Percentiles rank a stretch among this genome's conserved stretches.
Evolutionary conservation across 35 echinoderm and acorn worm genomes (phyloP).

Genomic region (Nesometra sesokonis): DNA sequence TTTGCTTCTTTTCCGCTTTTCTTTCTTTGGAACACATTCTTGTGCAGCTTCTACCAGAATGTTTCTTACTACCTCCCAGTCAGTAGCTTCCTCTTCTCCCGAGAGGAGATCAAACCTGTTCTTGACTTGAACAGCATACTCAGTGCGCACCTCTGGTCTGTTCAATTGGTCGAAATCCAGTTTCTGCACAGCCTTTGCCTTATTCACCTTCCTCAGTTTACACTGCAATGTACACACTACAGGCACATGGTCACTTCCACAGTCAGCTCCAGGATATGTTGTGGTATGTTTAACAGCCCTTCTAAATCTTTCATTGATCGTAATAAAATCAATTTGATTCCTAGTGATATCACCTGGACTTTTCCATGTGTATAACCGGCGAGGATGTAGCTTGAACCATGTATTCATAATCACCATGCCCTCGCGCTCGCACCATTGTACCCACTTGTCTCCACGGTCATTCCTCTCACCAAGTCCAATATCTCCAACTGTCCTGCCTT

Average conservation of each 20-base stretch:
- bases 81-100: neutral
- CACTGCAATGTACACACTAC: neutral
- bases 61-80: neutral
- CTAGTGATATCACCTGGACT: neutral
- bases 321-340: conserved; percentile 7
- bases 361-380: neutral
- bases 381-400: conserved; percentile 4
- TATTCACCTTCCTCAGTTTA: neutral
- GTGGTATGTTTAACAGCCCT: neutral
- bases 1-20: neutral
- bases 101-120: too few species aligned
- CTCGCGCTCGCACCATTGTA: neutral
- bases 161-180: neutral
- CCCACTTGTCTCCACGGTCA: neutral
- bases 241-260: conserved; percentile 1
- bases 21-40: neutral
- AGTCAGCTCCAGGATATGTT: conserved; percentile 1
- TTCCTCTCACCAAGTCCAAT: conserved; percentile 4
- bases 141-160: neutral
- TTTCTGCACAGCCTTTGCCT: neutral
- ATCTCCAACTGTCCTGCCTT: neutral
- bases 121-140: neutral
- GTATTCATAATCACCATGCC: neutral
- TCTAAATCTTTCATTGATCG: neutral
- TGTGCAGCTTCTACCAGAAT: neutral